These are phyloP conservation scores for Muntiacus reevesi DNA, from an alignment of 2,113 vertebrate species.

Conservation along the genomic window DNA sequence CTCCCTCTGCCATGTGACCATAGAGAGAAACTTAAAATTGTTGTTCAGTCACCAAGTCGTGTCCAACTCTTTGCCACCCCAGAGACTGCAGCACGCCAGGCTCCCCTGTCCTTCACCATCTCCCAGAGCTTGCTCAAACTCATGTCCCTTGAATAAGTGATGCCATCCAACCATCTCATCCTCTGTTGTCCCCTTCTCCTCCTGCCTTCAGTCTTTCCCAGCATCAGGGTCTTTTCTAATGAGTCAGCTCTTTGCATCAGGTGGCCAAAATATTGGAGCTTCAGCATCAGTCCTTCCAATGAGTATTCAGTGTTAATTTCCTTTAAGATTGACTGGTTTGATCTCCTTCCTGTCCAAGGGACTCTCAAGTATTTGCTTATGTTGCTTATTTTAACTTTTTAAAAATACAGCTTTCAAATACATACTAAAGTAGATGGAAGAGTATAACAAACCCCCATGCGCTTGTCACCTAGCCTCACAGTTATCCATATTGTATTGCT, in stretches of 20 bases:
- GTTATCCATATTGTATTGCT: neutral
- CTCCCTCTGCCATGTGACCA: neutral
- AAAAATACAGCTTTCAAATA: neutral
- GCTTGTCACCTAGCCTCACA: neutral
- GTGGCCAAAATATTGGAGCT: neutral
- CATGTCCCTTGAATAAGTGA: neutral
- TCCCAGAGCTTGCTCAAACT: neutral
- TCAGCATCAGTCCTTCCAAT: neutral
- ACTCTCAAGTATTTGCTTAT: neutral
- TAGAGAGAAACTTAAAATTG: neutral
- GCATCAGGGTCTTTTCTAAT: neutral
- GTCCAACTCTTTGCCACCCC: neutral
- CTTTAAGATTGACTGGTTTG: neutral
- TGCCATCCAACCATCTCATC: neutral
- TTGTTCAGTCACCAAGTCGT: neutral
- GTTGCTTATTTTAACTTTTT: neutral
- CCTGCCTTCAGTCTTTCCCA: neutral
- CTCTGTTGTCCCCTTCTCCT: neutral
- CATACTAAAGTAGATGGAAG: neutral
- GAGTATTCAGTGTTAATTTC: neutral
- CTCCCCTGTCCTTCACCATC: neutral
- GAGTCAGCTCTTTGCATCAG: neutral
- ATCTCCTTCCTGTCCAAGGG: neutral
- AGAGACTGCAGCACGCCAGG: neutral
- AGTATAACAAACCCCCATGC: neutral